Evolutionary conservation across 2,113 vertebrate genomes (phyloP).

Genomic region (Camelus bactrianus): DNA sequence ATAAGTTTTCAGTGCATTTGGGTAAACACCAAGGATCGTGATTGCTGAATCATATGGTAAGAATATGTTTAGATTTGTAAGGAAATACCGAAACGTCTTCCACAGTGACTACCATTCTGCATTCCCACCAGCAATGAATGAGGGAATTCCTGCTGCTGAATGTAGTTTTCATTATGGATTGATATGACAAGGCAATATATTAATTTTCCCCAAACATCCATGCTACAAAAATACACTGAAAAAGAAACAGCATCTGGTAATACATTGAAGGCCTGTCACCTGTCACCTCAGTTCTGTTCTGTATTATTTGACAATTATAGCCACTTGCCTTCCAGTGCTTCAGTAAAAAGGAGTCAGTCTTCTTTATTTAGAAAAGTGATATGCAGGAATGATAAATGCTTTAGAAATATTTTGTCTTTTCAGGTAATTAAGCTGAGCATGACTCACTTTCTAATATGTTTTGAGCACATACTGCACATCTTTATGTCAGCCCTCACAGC

Average conservation of each 20-base stretch:
- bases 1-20: conserved; percentile 6
- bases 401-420: conserved; percentile 36
- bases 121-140: not conserved
- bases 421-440: not conserved
- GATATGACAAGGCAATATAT: not conserved
- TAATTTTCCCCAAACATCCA: not conserved
- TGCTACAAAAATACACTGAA: not conserved
- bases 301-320: not conserved
- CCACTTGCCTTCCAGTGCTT: not conserved
- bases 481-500: not conserved
- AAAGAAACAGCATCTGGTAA: not conserved
- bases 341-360: not conserved
- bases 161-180: not conserved
- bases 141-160: not conserved
- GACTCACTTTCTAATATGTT: not conserved
- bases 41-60: not conserved
- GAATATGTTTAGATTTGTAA: not conserved
- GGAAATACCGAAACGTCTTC: not conserved
- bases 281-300: not conserved
- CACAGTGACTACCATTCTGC: not conserved
- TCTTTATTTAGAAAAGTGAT: conserved; percentile 51
- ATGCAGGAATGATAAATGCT: not conserved
- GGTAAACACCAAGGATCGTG: not conserved
- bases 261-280: not conserved
- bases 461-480: not conserved